These are phyloP conservation scores for Catharus bicknelli DNA, from an alignment of 2,113 vertebrate genomes.

Conservation along the genomic window DNA sequence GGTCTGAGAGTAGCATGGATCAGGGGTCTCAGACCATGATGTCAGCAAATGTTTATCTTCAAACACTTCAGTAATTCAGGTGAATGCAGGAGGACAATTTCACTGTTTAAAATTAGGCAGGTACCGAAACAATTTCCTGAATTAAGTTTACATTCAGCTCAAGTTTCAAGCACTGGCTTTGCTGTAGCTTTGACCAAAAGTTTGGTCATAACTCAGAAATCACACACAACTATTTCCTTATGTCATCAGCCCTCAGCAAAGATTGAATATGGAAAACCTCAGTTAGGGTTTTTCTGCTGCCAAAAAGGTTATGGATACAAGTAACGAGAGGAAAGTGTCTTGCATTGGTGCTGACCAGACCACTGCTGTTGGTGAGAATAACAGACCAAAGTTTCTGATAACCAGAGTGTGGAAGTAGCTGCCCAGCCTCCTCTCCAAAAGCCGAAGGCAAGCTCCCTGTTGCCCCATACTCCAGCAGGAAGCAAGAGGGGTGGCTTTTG, in stretches of 20 bases:
- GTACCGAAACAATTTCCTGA: slow-evolving; percentile 47
- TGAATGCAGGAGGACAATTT: not conserved
- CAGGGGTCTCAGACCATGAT: not conserved
- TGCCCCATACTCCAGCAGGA: not conserved
- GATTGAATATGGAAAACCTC: not conserved
- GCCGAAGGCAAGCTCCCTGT: not conserved
- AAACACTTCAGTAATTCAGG: slow-evolving; percentile 11
- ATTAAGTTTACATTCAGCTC: not conserved
- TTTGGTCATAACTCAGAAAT: slow-evolving; percentile 38
- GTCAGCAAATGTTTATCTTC: slow-evolving; percentile 6
- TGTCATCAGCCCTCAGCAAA: slow-evolving; percentile 13
- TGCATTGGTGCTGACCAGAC: not conserved
- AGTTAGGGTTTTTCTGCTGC: not conserved
- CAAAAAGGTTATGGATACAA: not conserved
- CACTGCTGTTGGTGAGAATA: not conserved
- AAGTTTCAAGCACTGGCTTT: slow-evolving; percentile 15
- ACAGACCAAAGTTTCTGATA: not conserved
- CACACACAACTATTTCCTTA: slow-evolving; percentile 37
- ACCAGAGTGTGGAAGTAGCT: not conserved
- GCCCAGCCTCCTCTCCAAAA: not conserved
- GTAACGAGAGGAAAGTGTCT: not conserved
- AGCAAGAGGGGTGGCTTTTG: not conserved
- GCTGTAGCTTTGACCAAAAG: slow-evolving; percentile 29
- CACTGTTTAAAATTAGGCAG: slow-evolving; percentile 42
- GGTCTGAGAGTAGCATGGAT: not conserved